A percentile compares a stretch with the other conserved stretches of the same genome.
Conservation (phyloP, 2,113 vertebrate species). For the Himantopus leucocephalus region DNA sequence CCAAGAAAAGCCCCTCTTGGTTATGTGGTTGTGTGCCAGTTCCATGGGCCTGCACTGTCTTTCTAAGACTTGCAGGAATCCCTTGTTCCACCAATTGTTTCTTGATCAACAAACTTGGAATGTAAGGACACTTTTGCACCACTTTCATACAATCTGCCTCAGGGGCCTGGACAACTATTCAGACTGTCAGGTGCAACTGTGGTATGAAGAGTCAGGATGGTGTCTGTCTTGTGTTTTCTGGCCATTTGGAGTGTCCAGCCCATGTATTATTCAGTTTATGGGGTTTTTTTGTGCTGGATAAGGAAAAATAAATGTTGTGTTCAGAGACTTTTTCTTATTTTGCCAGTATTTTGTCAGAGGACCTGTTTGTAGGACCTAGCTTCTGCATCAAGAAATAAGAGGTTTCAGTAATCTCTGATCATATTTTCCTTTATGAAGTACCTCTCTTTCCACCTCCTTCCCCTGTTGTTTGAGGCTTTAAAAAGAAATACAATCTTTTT, state of each 20-base stretch:
- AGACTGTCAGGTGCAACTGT: background rate
- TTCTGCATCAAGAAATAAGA: background rate
- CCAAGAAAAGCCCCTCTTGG: background rate
- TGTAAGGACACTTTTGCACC: background rate
- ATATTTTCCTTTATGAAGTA: background rate
- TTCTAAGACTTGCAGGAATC: background rate
- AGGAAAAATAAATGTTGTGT: background rate
- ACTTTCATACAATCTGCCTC: background rate
- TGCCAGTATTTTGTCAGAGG: background rate
- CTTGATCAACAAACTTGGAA: background rate
- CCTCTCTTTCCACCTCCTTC: background rate
- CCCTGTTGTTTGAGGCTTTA: background rate
- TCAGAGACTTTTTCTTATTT: background rate
- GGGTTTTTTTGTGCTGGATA: background rate
- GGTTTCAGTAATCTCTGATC: background rate
- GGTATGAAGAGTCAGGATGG: background rate
- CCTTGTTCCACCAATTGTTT: background rate
- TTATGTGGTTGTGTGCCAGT: fast-evolving
- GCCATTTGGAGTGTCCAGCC: background rate
- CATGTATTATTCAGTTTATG: background rate
- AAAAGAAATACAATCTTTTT: background rate
- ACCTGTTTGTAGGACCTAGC: background rate
- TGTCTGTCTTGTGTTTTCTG: background rate
- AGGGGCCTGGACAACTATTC: fast-evolving
- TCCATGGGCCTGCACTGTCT: background rate